Base-by-base conservation (phyloP, 2,113 vertebrate species). In the Poeciliopsis prolifica region DNA sequence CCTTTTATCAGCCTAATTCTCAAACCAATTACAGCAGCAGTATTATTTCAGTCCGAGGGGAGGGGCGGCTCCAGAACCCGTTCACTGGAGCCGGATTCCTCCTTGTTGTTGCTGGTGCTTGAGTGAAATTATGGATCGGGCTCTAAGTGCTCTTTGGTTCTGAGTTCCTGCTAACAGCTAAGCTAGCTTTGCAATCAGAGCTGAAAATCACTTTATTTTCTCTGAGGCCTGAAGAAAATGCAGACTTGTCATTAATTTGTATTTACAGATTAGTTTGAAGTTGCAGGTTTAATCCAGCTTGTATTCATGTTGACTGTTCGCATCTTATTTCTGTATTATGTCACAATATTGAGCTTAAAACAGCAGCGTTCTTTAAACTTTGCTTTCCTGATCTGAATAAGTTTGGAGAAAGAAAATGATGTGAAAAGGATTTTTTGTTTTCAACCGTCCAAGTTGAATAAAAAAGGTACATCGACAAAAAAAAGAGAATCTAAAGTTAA, bases 161-260 rank as follows among this genome's bases (percentile, higher is more conserved):
- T 68, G 77, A 81, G 77, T 74, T 88, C 86, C 78, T 75, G 86
- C 91, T 92, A 91, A 91, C 89, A 86, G 88, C 80, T 58, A 58
- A 86, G 87, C 65, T 80, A 87, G 89, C 88, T 86, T 60, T 65
- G 91, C 90, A 91, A 92, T 93, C 90, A 79, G 77, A 60, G 64
- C 62, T 11, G 3, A 60, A 48, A 70, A 64, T 58, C 61, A 7
- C 65, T 44, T 74, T 65, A 24, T 24, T 63, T 72, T 77, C 62
- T n/a, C 79, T 81, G 69, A 28, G 60, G 70, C 58, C 3, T 28
- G 65, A 61, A 72, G 71, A 51, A 79, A 81, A 82, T 37, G 26
- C 60, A 28, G 3, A 58, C 61, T 79, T 58, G 62, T 26, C 44
- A 69, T 48, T 58, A 29, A 15, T n/a, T 81, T 75, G 17, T 42